A percentile compares a stretch with the other conserved stretches of the same genome.
Conservation (phyloP, 2,797 vertebrate genomes). For the Thunnus albacares region DNA sequence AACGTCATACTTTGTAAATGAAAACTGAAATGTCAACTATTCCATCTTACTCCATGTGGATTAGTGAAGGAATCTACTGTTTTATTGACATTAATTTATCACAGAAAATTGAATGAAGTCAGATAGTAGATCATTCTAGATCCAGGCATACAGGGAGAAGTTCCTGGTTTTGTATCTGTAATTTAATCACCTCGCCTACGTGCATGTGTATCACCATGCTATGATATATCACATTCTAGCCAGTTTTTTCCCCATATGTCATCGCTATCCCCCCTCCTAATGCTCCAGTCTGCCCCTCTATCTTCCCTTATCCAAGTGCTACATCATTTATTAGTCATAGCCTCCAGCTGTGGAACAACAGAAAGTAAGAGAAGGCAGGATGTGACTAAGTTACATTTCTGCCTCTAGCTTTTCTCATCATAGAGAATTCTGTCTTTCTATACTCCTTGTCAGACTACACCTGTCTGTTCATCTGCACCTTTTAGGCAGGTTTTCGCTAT, state of each 20-base stretch:
- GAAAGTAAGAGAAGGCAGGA: conserved; percentile 34
- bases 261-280: neutral
- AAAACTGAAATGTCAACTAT: conserved; percentile 22
- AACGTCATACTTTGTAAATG: conserved; percentile 18
- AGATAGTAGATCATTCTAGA: neutral
- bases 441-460: conserved; percentile 13
- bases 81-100: conserved; percentile 14
- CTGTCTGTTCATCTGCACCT: conserved; percentile 15
- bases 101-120: conserved; percentile 8
- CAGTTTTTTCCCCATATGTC: conserved; percentile 17
- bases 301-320: conserved; percentile 50
- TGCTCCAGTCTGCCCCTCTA: conserved; percentile 30
- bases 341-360: conserved; percentile 44
- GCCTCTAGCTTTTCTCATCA: conserved; percentile 29
- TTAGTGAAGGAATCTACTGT: neutral
- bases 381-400: conserved; percentile 19
- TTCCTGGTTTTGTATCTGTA: conserved; percentile 28
- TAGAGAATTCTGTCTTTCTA: conserved; percentile 16
- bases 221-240: conserved; percentile 30
- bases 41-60: neutral
- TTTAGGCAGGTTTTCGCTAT: neutral
- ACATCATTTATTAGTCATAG: conserved; percentile 65
- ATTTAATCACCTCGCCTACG: conserved; percentile 40
- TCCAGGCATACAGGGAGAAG: conserved; percentile 10
- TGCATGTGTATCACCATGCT: conserved; percentile 25